A percentile compares a stretch with the other conserved stretches of the same genome.
phyloP scores from a whole-genome alignment of 2,113 vertebrate species.

The Chrysochloris asiatica region DNA sequence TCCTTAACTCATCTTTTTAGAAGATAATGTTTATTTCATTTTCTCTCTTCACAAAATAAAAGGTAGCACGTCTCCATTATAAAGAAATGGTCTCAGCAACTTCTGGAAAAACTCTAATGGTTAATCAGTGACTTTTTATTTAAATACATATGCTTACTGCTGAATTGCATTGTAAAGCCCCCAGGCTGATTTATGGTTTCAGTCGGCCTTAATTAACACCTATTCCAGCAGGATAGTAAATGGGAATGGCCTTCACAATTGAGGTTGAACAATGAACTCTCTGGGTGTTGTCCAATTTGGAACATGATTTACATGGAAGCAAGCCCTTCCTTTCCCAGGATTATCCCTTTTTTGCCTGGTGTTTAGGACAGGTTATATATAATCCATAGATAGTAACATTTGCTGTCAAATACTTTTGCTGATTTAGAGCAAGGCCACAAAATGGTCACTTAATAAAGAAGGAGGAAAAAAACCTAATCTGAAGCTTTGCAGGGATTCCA shows the following conservation, averaged over 20 bases:
- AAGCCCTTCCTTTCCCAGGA: slow-evolving; percentile 88
- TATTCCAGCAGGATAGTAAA: slow-evolving; percentile 94
- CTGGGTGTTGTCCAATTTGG: slow-evolving; percentile 95
- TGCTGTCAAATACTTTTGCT: slow-evolving; percentile 93
- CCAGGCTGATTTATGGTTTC: slow-evolving; percentile 93
- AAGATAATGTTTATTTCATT: slow-evolving; percentile 58
- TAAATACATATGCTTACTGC: slow-evolving; percentile 90
- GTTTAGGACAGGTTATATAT: slow-evolving; percentile 91
- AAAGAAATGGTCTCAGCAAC: slow-evolving; percentile 84
- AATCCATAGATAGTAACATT: slow-evolving; percentile 92
- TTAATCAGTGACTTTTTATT: slow-evolving; percentile 90
- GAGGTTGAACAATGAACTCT: slow-evolving; percentile 93
- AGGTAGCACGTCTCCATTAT: slow-evolving; percentile 79
- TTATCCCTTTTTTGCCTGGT: slow-evolving; percentile 90
- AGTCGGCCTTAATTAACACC: slow-evolving; percentile 95
- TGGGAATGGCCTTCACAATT: slow-evolving; percentile 92
- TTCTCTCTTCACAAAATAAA: slow-evolving; percentile 73
- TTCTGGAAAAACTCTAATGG: slow-evolving; percentile 83
- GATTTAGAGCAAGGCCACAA: slow-evolving; percentile 93
- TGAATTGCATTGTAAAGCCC: slow-evolving; percentile 88
- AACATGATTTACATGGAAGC: slow-evolving; percentile 96
- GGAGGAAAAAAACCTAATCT: slow-evolving; percentile 88
- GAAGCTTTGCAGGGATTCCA: slow-evolving; percentile 94
- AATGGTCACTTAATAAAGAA: slow-evolving; percentile 92
- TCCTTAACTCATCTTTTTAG: slow-evolving; percentile 23